These are phyloP conservation scores for Halichoeres trimaculatus DNA, from an alignment of 2,113 vertebrate genomes.

Conservation along the genomic window DNA sequence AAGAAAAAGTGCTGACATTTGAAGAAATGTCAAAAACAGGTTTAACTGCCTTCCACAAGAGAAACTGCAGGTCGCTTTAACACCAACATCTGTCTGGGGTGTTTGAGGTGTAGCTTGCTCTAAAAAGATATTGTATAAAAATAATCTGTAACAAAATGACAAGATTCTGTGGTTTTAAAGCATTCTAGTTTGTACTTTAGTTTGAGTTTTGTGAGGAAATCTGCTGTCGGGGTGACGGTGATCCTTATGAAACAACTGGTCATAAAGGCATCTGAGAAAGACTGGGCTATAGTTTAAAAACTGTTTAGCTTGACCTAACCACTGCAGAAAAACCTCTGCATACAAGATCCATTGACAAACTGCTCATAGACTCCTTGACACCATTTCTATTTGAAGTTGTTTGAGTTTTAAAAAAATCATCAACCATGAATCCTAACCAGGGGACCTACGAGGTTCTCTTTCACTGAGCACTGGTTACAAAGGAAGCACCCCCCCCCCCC, in stretches of 20 bases:
- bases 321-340: background rate
- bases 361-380: no score
- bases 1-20: background rate
- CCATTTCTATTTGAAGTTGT: background rate
- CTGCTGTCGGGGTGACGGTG: no score
- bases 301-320: no score
- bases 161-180: background rate
- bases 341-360: background rate
- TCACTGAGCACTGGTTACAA: no score
- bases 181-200: background rate
- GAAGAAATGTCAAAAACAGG: background rate
- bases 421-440: no score
- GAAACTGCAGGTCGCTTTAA: background rate
- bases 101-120: conserved; percentile 27
- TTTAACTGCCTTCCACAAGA: background rate
- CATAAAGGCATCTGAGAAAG: no score
- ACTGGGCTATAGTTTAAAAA: no score
- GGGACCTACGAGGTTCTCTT: no score
- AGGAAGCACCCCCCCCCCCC: no score
- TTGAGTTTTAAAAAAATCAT: background rate
- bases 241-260: no score
- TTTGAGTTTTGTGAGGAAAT: no score
- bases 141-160: background rate
- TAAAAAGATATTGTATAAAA: background rate
- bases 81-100: conserved; percentile 72